Base-by-base conservation (phyloP, 2,888 invertebrate species). In the Megaustenia siamemsis region DNA sequence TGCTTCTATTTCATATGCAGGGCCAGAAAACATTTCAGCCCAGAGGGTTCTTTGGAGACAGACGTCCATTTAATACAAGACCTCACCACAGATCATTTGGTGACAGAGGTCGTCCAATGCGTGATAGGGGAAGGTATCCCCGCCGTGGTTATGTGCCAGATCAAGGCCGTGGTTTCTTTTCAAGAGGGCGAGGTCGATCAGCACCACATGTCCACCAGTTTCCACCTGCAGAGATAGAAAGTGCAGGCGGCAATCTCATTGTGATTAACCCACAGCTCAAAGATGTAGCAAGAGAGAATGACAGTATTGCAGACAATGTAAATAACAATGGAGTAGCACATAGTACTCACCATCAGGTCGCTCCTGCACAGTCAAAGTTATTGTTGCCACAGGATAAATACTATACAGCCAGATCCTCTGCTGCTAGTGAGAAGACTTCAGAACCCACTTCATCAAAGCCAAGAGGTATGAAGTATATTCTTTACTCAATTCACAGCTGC, bases 371-470 rank as follows among this genome's bases (percentile, higher is more conserved):
- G 56, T 87, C 90, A 18, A 75, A 89, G 35, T 85, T 92, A 63
- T 69, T 90, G 40, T 86, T 91, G 40, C 91, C 92, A 0, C 92
- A 92, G 84, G 92, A 92, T 82, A 91, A 90, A 86, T 92, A 91
- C 90, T 89, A 87, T n/a, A 77, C 86, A 18, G 85, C 89, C 45
- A 88, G 90, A 38, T 86, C 86, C 66, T 86, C 86, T n/a, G 86
- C 89, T 68, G 73, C 73, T 38, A 76, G 87, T 24, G 86, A 87
- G 1, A 40, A 82, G 53, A 45, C 45, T 24, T 15, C 69, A 18
- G 82, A 82, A 60, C 56, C 84, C 18, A 63, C 38, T 38, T 53
- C 71, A 32, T 53, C 84, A 21, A 87, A 84, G 43, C 73, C 73
- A n/a, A 79, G 75, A 80, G 84, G 84, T 77, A 84, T 40, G 66